Base-by-base conservation (phyloP, 2,888 invertebrate species). In the Tiliacea aurago region DNA sequence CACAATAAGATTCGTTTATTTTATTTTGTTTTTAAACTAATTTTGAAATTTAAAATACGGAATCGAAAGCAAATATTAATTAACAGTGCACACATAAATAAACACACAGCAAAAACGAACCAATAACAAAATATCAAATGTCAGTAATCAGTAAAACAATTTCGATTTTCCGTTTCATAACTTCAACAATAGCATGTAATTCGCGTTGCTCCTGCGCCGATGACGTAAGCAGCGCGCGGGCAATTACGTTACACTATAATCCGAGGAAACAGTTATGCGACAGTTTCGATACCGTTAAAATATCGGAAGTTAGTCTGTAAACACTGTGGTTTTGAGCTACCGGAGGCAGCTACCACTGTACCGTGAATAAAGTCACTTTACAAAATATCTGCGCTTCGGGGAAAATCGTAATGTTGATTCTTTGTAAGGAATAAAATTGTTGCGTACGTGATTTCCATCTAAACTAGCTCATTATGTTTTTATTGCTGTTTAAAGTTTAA, bases 231-330 rank as follows among this genome's bases (percentile, higher is more conserved):
- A 9, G 77, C 73, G 76, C 37, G 58, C 37, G 53, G 73, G 76
- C 81, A 78, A 76, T 83, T 78, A 73, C 70, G 69, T 70, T 78
- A 69, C 73, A 61, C 66, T 86, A 47, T 86, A 81, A 86, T 86
- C 78, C 61, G 62, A 56, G 67, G 55, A 84, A 85, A 86, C 76
- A 73, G 80, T 82, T 79, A 75, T 68, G 65, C 72, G 80, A 76
- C 79, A 68, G 65, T 68, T 73, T 59, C 45, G 58, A 69, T 81
- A 81, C 81, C 69, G 84, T 84, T 84, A 76, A 73, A 78, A 76
- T 86, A 83, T 83, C 75, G 80, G 80, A 83, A 82, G 78, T 76
- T 72, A 37, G 62, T 28, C 10, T 58, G 13, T 73, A 75, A 76
- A 68, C 64, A 62, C 20, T 64, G 71, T 68, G 58, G 66, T 77